Evolutionary conservation across 2,113 vertebrate species (phyloP).

Genomic region (Callionymus lyra): DNA sequence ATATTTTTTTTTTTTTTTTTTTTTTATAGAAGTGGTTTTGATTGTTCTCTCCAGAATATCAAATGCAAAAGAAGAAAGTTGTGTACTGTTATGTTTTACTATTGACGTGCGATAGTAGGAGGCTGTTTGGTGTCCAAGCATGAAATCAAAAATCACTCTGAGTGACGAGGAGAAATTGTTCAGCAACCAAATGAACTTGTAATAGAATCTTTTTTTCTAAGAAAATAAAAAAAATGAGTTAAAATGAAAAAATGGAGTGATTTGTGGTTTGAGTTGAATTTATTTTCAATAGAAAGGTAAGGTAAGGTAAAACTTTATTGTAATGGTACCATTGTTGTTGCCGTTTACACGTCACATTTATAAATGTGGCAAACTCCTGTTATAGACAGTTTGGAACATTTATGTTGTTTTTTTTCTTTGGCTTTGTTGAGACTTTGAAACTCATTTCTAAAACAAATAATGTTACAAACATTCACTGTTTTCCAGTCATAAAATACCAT

Average conservation of each 20-base stretch:
- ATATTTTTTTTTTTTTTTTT: conserved; percentile 15
- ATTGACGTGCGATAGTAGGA: conserved; percentile 49
- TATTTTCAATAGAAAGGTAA: too few relatives aligned
- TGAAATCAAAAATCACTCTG: conserved; percentile 51
- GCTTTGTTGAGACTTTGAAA: too few relatives aligned
- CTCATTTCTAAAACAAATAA: too few relatives aligned
- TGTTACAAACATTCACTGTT: too few relatives aligned
- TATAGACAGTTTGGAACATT: too few relatives aligned
- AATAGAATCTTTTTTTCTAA: conserved; percentile 66
- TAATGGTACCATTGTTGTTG: too few relatives aligned
- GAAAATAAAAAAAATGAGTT: conserved; percentile 57
- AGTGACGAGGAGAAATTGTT: conserved; percentile 58
- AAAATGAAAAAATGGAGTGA: conserved; percentile 20
- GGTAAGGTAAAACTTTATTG: too few relatives aligned
- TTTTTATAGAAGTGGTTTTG: conserved; percentile 47
- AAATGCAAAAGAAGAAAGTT: conserved; percentile 26
- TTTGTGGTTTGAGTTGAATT: conserved; percentile 24
- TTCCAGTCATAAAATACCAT: too few relatives aligned
- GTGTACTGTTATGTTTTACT: conserved; percentile 51
- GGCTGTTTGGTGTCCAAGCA: conserved; percentile 58
- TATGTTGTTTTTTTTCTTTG: too few relatives aligned
- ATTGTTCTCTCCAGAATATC: conserved; percentile 39
- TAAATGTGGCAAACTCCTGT: too few relatives aligned
- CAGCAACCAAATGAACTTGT: conserved; percentile 66
- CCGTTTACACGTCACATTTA: too few relatives aligned